Conservation (phyloP, 2,888 invertebrate species). For the Hedya salicella region DNA sequence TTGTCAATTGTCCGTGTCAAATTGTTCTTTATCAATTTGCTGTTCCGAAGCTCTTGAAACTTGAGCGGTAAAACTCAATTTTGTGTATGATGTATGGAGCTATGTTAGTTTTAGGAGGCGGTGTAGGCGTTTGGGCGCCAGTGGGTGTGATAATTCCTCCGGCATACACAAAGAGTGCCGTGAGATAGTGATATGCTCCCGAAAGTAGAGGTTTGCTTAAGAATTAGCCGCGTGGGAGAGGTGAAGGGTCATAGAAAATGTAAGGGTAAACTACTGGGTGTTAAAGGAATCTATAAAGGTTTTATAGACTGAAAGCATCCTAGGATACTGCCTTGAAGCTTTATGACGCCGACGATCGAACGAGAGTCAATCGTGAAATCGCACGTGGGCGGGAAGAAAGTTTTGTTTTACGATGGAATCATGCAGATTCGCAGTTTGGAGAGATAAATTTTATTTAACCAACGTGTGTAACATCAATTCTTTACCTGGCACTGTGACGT, state of each 20-base stretch:
- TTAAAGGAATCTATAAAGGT: conserved; percentile 50
- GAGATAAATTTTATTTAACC: conserved; percentile 38
- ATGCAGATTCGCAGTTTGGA: conserved; percentile 38
- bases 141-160: conserved; percentile 83
- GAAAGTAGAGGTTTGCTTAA: conserved; percentile 73
- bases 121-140: conserved; percentile 72
- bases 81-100: conserved; percentile 58
- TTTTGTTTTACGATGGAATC: conserved; percentile 43
- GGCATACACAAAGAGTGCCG: conserved; percentile 79
- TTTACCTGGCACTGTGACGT: conserved; percentile 24
- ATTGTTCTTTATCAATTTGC: conserved; percentile 57
- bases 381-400: conserved; percentile 43
- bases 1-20: conserved; percentile 71
- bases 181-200: conserved; percentile 79
- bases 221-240: conserved; percentile 79
- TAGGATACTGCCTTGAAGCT: conserved; percentile 22
- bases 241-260: conserved; percentile 71
- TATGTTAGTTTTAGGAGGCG: conserved; percentile 62
- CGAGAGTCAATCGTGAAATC: conserved; percentile 32
- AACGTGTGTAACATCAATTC: conserved; percentile 31
- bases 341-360: conserved; percentile 32
- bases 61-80: conserved; percentile 60
- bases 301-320: conserved; percentile 6
- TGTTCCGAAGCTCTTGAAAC: conserved; percentile 59
- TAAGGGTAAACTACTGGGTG: conserved; percentile 50